Conservation (phyloP, 2,797 vertebrate genomes). For the Hemibagrus guttatus region DNA sequence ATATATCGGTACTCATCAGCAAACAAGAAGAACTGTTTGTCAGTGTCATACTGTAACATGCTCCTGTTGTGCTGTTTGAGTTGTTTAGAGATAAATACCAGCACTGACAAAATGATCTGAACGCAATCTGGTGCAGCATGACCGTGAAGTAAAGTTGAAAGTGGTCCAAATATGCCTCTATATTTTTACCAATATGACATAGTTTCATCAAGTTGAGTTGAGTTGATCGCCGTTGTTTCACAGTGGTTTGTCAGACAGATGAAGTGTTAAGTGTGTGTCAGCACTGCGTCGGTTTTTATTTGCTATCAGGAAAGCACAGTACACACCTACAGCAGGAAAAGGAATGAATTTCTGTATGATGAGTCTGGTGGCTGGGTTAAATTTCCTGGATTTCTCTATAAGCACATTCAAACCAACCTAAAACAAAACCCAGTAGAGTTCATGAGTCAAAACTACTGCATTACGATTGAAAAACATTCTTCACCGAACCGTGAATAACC, state of each 20-base stretch:
- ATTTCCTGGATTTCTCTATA: slow-evolving; percentile 89
- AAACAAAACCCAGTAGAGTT: slow-evolving; percentile 29
- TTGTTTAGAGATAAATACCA: not conserved
- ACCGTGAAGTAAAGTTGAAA: not conserved
- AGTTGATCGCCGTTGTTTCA: not conserved
- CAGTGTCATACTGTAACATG: not conserved
- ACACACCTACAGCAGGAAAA: slow-evolving; percentile 91
- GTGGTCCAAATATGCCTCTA: not conserved
- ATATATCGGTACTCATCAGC: not conserved
- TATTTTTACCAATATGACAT: not conserved
- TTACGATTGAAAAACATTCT: not conserved
- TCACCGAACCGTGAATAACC: not conserved
- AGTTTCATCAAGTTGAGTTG: not conserved
- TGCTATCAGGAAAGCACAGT: not conserved
- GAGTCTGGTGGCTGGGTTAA: slow-evolving; percentile 88
- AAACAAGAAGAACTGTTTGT: not conserved
- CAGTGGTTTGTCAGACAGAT: not conserved
- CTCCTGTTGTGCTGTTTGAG: not conserved
- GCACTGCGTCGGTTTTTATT: not conserved
- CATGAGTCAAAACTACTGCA: not conserved
- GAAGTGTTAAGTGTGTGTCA: not conserved
- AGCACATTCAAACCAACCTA: slow-evolving; percentile 95
- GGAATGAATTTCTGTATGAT: slow-evolving; percentile 95
- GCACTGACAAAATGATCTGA: not conserved
- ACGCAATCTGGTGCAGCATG: not conserved